These are phyloP conservation scores for Agrotis clavis DNA, from an alignment of 2,888 invertebrate genomes.

Conservation along the genomic window DNA sequence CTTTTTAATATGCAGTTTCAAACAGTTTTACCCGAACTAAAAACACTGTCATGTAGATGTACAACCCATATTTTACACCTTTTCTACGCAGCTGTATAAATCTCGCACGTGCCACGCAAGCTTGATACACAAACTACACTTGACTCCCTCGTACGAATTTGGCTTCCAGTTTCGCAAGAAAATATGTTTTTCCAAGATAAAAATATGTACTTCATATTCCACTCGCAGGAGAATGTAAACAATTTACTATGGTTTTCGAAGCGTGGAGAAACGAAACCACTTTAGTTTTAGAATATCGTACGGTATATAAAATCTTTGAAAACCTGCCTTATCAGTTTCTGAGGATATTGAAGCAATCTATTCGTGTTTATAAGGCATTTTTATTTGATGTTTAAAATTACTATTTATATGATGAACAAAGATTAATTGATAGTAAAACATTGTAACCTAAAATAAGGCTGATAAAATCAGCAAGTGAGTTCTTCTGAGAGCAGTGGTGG, in stretches of 20 bases:
- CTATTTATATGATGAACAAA: not conserved
- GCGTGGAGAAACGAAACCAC: slow-evolving; percentile 15
- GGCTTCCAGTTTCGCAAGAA: slow-evolving; percentile 16
- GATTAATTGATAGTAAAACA: not conserved
- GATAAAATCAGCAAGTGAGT: too few relatives aligned
- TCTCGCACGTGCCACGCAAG: slow-evolving; percentile 1
- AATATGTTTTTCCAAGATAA: slow-evolving; percentile 47
- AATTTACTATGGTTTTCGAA: slow-evolving; percentile 20
- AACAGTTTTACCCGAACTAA: too few relatives aligned
- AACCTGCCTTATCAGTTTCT: slow-evolving; percentile 28
- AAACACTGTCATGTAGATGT: too few relatives aligned
- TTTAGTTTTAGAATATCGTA: not conserved
- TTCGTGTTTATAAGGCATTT: not conserved
- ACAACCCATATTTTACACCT: not conserved
- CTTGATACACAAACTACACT: slow-evolving; percentile 2
- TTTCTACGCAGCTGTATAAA: slow-evolving; percentile 3
- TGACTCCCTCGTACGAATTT: slow-evolving; percentile 25
- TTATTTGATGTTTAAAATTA: not conserved
- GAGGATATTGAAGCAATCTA: not conserved
- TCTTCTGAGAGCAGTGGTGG: too few relatives aligned
- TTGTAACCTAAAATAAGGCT: not conserved
- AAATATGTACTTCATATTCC: slow-evolving; percentile 26
- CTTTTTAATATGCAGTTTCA: too few relatives aligned
- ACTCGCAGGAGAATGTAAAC: slow-evolving; percentile 13
- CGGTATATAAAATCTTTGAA: not conserved